Evolutionary conservation across 1,140 invertebrate genomes (phyloP).

Genomic region (Eciton burchellii): DNA sequence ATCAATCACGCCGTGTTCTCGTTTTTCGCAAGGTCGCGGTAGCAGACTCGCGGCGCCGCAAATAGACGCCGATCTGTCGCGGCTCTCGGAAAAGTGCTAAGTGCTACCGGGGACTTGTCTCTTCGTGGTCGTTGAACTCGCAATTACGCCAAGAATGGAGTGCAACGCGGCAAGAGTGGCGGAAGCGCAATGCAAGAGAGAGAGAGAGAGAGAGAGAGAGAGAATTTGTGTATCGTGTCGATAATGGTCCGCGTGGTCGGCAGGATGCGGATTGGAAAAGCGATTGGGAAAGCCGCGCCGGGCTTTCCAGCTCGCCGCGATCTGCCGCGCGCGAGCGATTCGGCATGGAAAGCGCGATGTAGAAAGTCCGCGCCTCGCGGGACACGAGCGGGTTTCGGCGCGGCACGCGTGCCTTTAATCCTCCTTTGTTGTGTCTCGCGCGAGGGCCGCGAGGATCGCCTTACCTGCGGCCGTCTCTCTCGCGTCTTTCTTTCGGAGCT

Average conservation of each 20-base stretch:
- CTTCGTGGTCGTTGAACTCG: constrained; percentile 44
- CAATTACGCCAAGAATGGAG: constrained; percentile 40
- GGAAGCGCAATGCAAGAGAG: constrained; percentile 8
- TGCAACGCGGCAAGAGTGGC: constrained; percentile 24
- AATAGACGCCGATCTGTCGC: constrained; percentile 21
- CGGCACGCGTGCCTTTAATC: constrained; percentile 40
- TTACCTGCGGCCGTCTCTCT: constrained; percentile 35
- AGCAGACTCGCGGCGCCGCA: constrained; percentile 23
- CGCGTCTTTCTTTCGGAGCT: constrained; percentile 15
- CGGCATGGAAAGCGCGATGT: constrained; percentile 7
- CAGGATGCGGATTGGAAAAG: not conserved
- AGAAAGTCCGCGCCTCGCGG: constrained; percentile 24
- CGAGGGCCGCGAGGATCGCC: constrained; percentile 29
- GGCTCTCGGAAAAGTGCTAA: constrained; percentile 43
- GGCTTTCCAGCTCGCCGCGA: constrained; percentile 1
- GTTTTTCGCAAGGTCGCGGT: constrained; percentile 51
- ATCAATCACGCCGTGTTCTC: constrained; percentile 40
- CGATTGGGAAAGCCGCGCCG: not conserved
- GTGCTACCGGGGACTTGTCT: constrained; percentile 41
- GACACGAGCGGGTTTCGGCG: constrained; percentile 30
- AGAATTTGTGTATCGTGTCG: constrained; percentile 25
- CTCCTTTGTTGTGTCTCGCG: constrained; percentile 12
- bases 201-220: no score
- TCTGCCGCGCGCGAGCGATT: constrained; percentile 3
- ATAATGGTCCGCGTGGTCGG: constrained; percentile 24